Conservation (phyloP, 2,797 vertebrate genomes). For the Esox lucius region DNA sequence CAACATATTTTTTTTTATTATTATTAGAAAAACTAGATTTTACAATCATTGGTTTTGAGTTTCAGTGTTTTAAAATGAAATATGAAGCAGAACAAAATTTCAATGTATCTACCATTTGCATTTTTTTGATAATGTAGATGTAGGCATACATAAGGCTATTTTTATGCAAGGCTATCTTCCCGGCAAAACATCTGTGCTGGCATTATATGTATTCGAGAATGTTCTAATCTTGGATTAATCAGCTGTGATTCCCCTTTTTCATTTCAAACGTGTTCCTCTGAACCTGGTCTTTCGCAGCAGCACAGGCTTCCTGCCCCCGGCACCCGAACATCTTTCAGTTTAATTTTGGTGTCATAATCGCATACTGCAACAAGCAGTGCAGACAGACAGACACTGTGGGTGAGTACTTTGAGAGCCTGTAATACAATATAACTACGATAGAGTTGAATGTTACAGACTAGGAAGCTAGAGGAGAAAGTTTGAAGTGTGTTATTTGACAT, state of each 20-base stretch:
- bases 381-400: neutral
- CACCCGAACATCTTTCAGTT: neutral
- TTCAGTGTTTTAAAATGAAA: too few relatives aligned
- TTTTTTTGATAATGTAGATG: neutral
- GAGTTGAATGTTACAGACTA: neutral
- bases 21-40: too few relatives aligned
- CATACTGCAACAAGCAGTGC: neutral
- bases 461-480: neutral
- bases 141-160: neutral
- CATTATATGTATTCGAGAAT: neutral
- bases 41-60: too few relatives aligned
- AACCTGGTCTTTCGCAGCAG: too few relatives aligned
- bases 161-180: neutral
- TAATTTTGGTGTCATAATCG: neutral
- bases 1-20: too few relatives aligned
- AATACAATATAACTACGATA: too few relatives aligned
- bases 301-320: neutral
- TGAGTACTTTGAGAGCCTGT: neutral
- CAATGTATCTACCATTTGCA: too few relatives aligned
- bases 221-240: neutral
- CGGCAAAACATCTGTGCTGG: neutral
- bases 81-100: too few relatives aligned
- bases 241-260: slow-evolving; percentile 9
- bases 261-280: neutral
- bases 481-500: neutral